Percentiles rank a stretch among this genome's conserved stretches.
Conservation (phyloP, 2,113 vertebrate species). For the Edolisoma coerulescens region DNA sequence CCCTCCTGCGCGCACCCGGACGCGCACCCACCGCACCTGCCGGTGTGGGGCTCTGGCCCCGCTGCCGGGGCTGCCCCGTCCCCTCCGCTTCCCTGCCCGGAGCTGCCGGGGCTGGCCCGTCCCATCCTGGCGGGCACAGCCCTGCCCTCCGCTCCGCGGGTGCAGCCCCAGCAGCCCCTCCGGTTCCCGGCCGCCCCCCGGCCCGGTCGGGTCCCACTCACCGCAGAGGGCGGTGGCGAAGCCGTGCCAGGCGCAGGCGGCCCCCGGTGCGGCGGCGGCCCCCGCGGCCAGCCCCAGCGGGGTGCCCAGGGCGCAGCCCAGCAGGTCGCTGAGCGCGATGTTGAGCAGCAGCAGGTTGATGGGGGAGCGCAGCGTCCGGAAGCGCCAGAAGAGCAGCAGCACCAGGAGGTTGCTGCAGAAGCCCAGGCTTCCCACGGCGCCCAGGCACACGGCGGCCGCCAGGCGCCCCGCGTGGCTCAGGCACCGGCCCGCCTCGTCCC, state of each 20-base stretch:
- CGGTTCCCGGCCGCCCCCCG: background rate
- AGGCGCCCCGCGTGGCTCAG: background rate
- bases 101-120: background rate
- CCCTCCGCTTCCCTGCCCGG: background rate
- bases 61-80: background rate
- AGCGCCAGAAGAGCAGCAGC: slow-evolving; percentile 79
- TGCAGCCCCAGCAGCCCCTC: background rate
- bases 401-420: slow-evolving; percentile 68
- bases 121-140: background rate
- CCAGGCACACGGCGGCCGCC: background rate
- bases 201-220: slow-evolving; percentile 48
- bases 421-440: slow-evolving; percentile 70
- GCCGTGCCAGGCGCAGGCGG: slow-evolving; percentile 84
- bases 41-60: too few relatives aligned
- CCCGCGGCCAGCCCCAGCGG: slow-evolving; percentile 78
- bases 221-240: slow-evolving; percentile 82
- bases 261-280: slow-evolving; percentile 51
- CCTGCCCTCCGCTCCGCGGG: too few relatives aligned
- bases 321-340: slow-evolving; percentile 81
- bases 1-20: background rate
- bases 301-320: slow-evolving; percentile 81
- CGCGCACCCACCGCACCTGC: background rate
- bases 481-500: background rate
- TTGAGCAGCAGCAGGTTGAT: slow-evolving; percentile 83
- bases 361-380: slow-evolving; percentile 78